phyloP scores from a whole-genome alignment of 2,888 invertebrate genomes.

The Callinectes sapidus region DNA sequence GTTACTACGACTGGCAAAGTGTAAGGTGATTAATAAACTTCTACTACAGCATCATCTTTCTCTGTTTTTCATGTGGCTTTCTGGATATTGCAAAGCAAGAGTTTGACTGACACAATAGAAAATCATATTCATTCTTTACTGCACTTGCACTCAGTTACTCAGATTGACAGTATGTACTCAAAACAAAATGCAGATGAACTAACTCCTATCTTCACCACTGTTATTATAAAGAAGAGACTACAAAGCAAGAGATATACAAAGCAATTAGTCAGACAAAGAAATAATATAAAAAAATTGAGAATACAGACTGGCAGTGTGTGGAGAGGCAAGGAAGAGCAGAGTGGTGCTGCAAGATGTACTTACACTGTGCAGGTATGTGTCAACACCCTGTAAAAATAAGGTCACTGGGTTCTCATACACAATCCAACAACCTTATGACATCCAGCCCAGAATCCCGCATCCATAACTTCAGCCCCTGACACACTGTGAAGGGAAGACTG shows the following conservation, averaged over 20 bases:
- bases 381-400: slow-evolving; percentile 62
- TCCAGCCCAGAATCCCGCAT: not conserved
- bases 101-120: not conserved
- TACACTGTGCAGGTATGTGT: slow-evolving; percentile 60
- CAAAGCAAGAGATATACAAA: not conserved
- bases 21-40: not conserved
- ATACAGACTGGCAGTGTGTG: not conserved
- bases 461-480: slow-evolving; percentile 36
- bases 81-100: not conserved
- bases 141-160: slow-evolving; percentile 8
- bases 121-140: not conserved
- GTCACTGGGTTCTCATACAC: slow-evolving; percentile 45
- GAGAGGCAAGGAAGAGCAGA: slow-evolving; percentile 5
- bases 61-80: not conserved
- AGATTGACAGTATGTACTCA: not conserved
- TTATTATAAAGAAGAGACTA: slow-evolving; percentile 2
- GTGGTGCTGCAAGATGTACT: slow-evolving; percentile 47
- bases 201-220: not conserved
- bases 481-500: not conserved
- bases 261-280: not conserved
- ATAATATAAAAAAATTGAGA: not conserved
- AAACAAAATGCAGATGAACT: slow-evolving; percentile 15
- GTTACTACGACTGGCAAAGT: not conserved
- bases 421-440: not conserved
- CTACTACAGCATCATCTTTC: not conserved